Evolutionary conservation across 35 echinoderm and acorn worm species (phyloP).

Genomic region (Lytechinus variegatus): DNA sequence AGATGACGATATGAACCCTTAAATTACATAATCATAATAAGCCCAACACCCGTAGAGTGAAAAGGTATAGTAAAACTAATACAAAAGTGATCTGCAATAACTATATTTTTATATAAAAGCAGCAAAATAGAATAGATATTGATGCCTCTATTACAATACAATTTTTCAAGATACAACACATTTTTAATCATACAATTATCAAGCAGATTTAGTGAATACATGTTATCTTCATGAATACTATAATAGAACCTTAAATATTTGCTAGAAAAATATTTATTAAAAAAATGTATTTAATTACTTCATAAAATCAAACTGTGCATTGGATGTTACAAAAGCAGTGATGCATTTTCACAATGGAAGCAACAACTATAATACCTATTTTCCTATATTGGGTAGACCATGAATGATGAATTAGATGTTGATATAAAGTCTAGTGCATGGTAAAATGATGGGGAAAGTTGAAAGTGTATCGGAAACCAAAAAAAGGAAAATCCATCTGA

Average conservation of each 20-base stretch:
- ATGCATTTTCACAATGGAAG: neutral
- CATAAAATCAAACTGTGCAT: neutral
- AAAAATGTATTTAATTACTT: neutral
- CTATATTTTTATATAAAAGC: constrained; percentile 35
- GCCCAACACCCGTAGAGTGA: constrained; percentile 51
- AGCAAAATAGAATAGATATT: constrained; percentile 25
- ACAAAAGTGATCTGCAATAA: constrained; percentile 23
- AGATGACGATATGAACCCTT: constrained; percentile 46
- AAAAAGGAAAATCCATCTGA: neutral
- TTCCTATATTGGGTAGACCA: neutral
- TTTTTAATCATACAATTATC: neutral
- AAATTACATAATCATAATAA: constrained; percentile 50
- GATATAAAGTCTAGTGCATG: neutral
- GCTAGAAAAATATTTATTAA: neutral
- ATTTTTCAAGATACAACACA: neutral
- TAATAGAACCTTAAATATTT: neutral
- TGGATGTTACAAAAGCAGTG: neutral
- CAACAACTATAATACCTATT: neutral
- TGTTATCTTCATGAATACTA: neutral
- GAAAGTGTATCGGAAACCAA: neutral
- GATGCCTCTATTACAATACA: constrained; percentile 15
- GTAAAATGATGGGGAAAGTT: neutral
- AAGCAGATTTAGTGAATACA: neutral
- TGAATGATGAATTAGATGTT: neutral
- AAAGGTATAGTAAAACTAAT: constrained; percentile 18